Evolutionary conservation across 2,888 invertebrate species (phyloP), one percentile per base, ranked within the genome.

Genomic region (Perizoma flavofasciatum): DNA sequence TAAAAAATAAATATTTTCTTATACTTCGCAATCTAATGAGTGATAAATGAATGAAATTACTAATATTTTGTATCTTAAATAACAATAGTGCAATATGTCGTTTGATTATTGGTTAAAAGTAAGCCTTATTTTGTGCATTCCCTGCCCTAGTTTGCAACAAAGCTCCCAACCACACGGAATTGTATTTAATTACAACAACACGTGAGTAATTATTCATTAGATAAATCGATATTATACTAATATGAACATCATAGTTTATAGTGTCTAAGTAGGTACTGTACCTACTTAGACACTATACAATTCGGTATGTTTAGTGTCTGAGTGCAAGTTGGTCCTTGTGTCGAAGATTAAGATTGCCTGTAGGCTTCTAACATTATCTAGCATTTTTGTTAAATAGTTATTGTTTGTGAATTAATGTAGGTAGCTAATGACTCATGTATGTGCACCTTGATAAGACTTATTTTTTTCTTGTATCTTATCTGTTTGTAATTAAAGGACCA

Each of bases 101-200:
- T 44, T 66, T 32, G 8, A 68, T 61, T 60, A 67, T 59, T 78
- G 73, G 71, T 47, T 80, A 49, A 68, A 71, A 66, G 64, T 79
- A 55, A 63, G 73, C 66, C 64, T 82, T 57, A 44, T 81, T 59
- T 53, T 79, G 40, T 72, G 73, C 59, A 68, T 77, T 34, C 79
- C 80, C 7, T 74, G 66, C 53, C 55, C 74, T 52, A 74, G 75
- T 66, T 69, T 73, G 57, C 77, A 79, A 67, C 71, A 80, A 64
- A 72, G 57, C 61, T 68, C 65, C 64, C 74, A 71, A 59, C 82
- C 75, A 62, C 83, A 79, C 61, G 75, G 71, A 71, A 90, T 91
- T 33, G 79, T 82, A 70, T 91, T 91, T 67, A 79, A 88, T 66
- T 91, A 89, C 64, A 91, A 89, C 59, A 89, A 89, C 72, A 89